phyloP scores from a whole-genome alignment of 1,140 invertebrate genomes.

The Brachionus rubens region DNA sequence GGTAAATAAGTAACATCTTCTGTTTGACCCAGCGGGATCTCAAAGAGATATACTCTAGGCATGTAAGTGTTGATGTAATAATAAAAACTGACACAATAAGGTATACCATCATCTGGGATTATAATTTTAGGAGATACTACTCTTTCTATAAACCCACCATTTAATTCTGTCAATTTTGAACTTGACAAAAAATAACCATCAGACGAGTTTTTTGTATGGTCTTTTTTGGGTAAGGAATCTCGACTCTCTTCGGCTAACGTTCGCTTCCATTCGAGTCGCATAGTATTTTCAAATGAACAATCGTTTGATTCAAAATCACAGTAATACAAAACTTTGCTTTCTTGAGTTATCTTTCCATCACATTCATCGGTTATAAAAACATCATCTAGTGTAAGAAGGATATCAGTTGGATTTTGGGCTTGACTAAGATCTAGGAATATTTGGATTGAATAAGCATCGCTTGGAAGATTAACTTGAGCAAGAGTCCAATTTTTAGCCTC shows the following conservation, averaged over 20 bases:
- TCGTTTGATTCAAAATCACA: not conserved
- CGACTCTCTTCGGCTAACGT: not conserved
- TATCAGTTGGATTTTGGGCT: not conserved
- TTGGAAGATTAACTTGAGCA: not conserved
- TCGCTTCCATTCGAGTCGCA: not conserved
- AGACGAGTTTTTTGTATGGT: not conserved
- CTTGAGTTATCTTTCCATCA: not conserved
- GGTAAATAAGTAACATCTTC: not conserved
- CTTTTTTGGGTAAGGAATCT: not conserved
- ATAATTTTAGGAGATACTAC: not conserved
- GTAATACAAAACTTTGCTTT: not conserved
- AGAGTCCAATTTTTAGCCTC: not conserved
- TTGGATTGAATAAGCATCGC: not conserved
- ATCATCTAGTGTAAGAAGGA: not conserved
- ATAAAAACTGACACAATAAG: slow-evolving; percentile 3
- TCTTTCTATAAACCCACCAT: not conserved
- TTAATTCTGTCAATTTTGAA: not conserved
- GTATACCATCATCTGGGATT: not conserved
- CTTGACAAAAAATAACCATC: not conserved
- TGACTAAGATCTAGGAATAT: not conserved
- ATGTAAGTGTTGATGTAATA: not conserved
- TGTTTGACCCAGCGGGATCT: not conserved
- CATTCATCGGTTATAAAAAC: not conserved
- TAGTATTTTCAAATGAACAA: not conserved
- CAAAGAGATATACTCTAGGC: not conserved